Evolutionary conservation across 2,113 vertebrate genomes (phyloP), one percentile per base, ranked within the genome.

Genomic region (Callospermophilus lateralis): DNA sequence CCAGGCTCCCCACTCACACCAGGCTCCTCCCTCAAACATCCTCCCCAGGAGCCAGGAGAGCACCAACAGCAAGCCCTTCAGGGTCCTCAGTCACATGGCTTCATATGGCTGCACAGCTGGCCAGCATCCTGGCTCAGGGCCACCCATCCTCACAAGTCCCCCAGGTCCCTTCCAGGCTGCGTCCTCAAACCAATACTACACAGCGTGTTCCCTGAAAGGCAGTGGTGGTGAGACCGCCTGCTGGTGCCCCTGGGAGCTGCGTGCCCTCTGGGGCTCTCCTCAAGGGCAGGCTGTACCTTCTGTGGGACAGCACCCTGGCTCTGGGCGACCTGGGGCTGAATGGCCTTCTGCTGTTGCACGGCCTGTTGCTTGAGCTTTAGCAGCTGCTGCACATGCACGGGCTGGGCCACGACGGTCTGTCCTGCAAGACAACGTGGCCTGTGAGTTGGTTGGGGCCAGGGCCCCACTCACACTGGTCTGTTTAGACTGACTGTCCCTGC

Each of bases 301-400:
- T 99, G 99, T 95, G 99, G 99, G 3, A 98, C 98, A 0, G 98
- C 70, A 3, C 99, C 89, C 22, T 98, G 98, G 53, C 98, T 98
- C 22, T 98, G 98, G 89, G 97, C 58, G 0, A 97, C 96, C 72
- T 99, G 99, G 0, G 99, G 97, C 98, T 99, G 99, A 45, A 98
- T 98, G 61, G 99, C 98, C 76, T 99, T 99, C 98, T 99, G 97
- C 88, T 98, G 98, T 78, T 98, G 98, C 1, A 98, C 98, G 17
- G 98, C 98, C 6, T 98, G 98, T 97, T 55, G 98, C 94, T 89
- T 98, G 73, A 98, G 98, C 94, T 99, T 99, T 97, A 99, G 98
- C 96, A 99, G 97, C 97, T 99, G 98, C 90, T 98, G 98, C 34
- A 98, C 96, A 0, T 98, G 99, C 92, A 99, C 98, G 0, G 98